These are phyloP conservation scores for Hoplias malabaricus DNA, from an alignment of 2,113 vertebrate genomes.

Conservation along the genomic window DNA sequence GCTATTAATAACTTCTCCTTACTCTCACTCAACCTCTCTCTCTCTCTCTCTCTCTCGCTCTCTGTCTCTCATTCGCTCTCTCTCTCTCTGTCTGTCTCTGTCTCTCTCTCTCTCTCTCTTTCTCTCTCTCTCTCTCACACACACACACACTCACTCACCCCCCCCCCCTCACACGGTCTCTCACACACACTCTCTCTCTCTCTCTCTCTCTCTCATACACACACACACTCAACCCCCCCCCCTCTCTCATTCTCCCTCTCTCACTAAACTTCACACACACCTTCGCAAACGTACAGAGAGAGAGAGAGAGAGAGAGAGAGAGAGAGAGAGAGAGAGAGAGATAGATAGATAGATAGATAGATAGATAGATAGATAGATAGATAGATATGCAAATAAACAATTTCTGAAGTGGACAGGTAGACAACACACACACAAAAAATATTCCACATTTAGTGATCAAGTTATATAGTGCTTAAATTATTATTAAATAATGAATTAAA, in stretches of 20 bases:
- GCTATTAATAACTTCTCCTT: slow-evolving; percentile 99
- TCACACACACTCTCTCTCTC: slow-evolving; percentile 80
- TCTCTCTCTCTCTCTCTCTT: no score
- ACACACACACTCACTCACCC: slow-evolving; percentile 67
- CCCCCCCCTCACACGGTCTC: background rate
- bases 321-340: background rate
- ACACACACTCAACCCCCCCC: no score
- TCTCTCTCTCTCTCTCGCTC: slow-evolving; percentile 2
- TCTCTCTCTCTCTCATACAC: slow-evolving; percentile 74
- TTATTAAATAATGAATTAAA: no score
- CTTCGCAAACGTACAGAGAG: slow-evolving; percentile 61
- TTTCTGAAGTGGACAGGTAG: no score
- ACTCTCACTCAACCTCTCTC: slow-evolving; percentile 92
- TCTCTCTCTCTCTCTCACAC: no score
- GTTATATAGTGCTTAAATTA: no score
- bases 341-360: background rate
- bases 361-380: background rate
- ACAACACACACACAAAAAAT: no score
- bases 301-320: background rate
- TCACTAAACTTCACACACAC: no score
- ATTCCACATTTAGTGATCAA: no score
- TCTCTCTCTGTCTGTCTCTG: slow-evolving; percentile 84
- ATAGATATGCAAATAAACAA: no score
- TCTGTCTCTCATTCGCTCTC: slow-evolving; percentile 56
- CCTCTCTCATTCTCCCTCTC: no score